phyloP scores from a whole-genome alignment of 2,888 invertebrate genomes.

The Drosophila seclusa region DNA sequence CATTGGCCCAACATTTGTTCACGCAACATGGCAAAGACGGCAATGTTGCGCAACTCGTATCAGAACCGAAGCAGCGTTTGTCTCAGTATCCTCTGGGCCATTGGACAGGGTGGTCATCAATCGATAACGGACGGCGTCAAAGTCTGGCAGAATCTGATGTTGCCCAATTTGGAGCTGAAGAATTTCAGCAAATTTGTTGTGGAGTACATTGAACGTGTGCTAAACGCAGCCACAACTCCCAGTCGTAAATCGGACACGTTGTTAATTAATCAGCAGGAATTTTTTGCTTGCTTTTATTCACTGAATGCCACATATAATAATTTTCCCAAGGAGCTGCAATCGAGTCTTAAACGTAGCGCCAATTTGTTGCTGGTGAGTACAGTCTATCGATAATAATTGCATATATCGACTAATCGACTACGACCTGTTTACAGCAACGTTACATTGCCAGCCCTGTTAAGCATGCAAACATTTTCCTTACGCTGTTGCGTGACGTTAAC shows the following conservation, averaged over 20 bases:
- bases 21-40: conserved; percentile 88
- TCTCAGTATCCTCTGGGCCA: conserved; percentile 90
- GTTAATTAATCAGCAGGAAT: conserved; percentile 72
- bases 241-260: conserved; percentile 52
- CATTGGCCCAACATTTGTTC: conserved; percentile 88
- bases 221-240: conserved; percentile 58
- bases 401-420: neutral
- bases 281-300: conserved; percentile 77
- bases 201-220: conserved; percentile 86
- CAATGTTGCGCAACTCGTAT: conserved; percentile 89
- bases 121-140: conserved; percentile 89
- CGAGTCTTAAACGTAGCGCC: conserved; percentile 76
- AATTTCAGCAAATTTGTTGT: conserved; percentile 89
- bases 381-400: conserved; percentile 6
- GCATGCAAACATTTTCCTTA: conserved; percentile 81
- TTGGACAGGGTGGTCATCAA: conserved; percentile 90
- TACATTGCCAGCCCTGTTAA: conserved; percentile 79
- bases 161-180: conserved; percentile 90
- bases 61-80: conserved; percentile 91
- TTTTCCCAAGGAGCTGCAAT: conserved; percentile 78
- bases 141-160: conserved; percentile 91
- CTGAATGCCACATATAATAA: conserved; percentile 67
- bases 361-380: conserved; percentile 74
- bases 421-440: conserved; percentile 64
- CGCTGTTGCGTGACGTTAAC: conserved; percentile 77